These are phyloP conservation scores for Callitettix versicolor DNA, from an alignment of 1,140 invertebrate genomes.

Conservation along the genomic window DNA sequence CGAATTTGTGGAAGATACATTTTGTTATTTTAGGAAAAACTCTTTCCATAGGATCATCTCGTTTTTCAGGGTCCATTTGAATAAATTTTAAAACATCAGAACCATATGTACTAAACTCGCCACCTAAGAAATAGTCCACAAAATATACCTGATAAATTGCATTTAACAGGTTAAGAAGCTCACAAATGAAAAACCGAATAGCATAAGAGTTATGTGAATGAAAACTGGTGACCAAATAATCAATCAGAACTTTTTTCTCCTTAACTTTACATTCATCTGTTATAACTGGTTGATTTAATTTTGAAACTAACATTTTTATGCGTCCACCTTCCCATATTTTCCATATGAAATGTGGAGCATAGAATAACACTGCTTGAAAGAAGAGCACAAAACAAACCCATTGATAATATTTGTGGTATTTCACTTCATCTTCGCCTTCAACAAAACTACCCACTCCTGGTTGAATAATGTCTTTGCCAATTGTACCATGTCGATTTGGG, in stretches of 20 bases:
- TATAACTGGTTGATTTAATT: slow-evolving; percentile 38
- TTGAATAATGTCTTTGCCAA: slow-evolving; percentile 28
- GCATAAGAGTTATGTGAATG: slow-evolving; percentile 35
- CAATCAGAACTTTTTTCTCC: slow-evolving; percentile 33
- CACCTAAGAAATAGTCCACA: slow-evolving; percentile 61
- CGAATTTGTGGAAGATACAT: slow-evolving; percentile 44
- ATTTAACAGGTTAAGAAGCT: slow-evolving; percentile 35
- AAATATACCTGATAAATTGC: slow-evolving; percentile 46
- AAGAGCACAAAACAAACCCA: slow-evolving; percentile 77
- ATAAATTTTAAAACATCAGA: slow-evolving; percentile 29
- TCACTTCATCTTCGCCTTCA: slow-evolving; percentile 39
- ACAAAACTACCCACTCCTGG: slow-evolving; percentile 31
- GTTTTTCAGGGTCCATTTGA: slow-evolving; percentile 68
- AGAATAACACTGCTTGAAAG: slow-evolving; percentile 68
- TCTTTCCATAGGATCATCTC: slow-evolving; percentile 38
- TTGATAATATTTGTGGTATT: slow-evolving; percentile 75
- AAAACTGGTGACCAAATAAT: slow-evolving; percentile 27
- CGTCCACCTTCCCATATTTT: slow-evolving; percentile 62
- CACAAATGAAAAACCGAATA: slow-evolving; percentile 36
- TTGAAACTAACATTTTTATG: slow-evolving; percentile 35
- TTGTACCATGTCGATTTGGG: slow-evolving; percentile 21
- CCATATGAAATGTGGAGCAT: slow-evolving; percentile 63
- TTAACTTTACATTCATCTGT: slow-evolving; percentile 40
- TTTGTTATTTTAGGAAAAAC: slow-evolving; percentile 35
- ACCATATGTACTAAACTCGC: slow-evolving; percentile 44